phyloP scores from a whole-genome alignment of 1,140 invertebrate species.

The Ceratina japonica region DNA sequence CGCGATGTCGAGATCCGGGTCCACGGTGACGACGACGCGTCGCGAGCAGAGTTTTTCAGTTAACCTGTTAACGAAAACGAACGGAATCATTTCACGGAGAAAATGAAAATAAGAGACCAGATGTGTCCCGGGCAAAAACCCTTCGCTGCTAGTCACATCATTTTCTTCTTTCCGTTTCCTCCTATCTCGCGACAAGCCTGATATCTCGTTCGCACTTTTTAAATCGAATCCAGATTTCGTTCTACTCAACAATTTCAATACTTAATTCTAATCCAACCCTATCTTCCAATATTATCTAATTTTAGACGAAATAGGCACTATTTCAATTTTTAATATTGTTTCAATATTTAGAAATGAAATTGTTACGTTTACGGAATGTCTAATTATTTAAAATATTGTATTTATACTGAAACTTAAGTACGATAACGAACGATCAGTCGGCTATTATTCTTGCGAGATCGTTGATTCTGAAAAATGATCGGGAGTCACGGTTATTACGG shows the following conservation, averaged over 20 bases:
- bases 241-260: not conserved
- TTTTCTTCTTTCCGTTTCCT: slow-evolving; percentile 47
- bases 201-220: slow-evolving; percentile 14
- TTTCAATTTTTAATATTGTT: too few relatives aligned
- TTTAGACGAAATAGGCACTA: too few relatives aligned
- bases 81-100: slow-evolving; percentile 59
- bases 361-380: not conserved
- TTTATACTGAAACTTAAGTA: not conserved
- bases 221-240: not conserved
- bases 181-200: slow-evolving; percentile 6
- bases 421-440: not conserved
- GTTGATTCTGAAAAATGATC: not conserved
- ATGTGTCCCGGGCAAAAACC: slow-evolving; percentile 59
- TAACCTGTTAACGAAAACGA: slow-evolving; percentile 27
- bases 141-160: slow-evolving; percentile 57
- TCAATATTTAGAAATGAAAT: not conserved
- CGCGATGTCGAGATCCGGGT: slow-evolving; percentile 1
- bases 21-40: not conserved
- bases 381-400: not conserved
- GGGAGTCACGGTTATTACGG: slow-evolving; percentile 2
- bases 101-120: slow-evolving; percentile 65
- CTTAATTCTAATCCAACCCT: not conserved
- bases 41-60: slow-evolving; percentile 54
- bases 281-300: not conserved
- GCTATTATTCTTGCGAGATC: slow-evolving; percentile 5